These are phyloP conservation scores for Saccopteryx bilineata DNA, from an alignment of 2,113 vertebrate genomes.

Conservation along the genomic window DNA sequence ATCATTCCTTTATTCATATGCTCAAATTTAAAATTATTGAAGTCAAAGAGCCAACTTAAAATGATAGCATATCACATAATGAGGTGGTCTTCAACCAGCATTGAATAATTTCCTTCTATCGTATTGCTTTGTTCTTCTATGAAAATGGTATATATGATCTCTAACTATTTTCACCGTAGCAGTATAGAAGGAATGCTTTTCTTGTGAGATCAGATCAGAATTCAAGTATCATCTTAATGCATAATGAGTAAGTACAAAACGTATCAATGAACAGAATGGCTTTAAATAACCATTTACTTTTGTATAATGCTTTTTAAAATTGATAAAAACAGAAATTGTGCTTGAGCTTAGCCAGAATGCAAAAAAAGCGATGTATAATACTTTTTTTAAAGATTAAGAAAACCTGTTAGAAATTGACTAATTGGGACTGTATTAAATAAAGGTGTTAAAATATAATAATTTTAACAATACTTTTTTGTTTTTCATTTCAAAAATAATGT, in stretches of 20 bases:
- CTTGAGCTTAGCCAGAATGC: too few relatives aligned
- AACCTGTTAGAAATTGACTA: neutral
- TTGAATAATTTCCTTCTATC: conserved; percentile 58
- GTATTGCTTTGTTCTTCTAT: conserved; percentile 53
- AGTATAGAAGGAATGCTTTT: conserved; percentile 45
- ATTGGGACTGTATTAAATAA: neutral
- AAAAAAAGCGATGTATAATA: neutral
- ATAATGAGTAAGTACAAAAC: neutral
- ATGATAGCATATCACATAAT: conserved; percentile 64
- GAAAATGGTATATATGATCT: neutral
- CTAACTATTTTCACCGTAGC: neutral
- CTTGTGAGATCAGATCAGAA: conserved; percentile 19
- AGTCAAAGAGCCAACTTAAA: conserved; percentile 75
- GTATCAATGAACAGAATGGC: neutral
- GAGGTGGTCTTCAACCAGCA: conserved; percentile 57
- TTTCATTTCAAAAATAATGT: neutral
- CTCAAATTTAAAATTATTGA: conserved; percentile 79
- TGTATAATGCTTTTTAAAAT: neutral
- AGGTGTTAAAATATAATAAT: neutral
- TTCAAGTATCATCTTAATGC: conserved; percentile 50
- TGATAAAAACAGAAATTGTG: too few relatives aligned
- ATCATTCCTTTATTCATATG: conserved; percentile 80
- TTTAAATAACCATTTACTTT: conserved; percentile 47
- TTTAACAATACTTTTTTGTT: conserved; percentile 3
- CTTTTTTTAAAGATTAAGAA: conserved; percentile 19